Conservation (phyloP, 2,888 invertebrate genomes). For the Sarcophaga variegata region DNA sequence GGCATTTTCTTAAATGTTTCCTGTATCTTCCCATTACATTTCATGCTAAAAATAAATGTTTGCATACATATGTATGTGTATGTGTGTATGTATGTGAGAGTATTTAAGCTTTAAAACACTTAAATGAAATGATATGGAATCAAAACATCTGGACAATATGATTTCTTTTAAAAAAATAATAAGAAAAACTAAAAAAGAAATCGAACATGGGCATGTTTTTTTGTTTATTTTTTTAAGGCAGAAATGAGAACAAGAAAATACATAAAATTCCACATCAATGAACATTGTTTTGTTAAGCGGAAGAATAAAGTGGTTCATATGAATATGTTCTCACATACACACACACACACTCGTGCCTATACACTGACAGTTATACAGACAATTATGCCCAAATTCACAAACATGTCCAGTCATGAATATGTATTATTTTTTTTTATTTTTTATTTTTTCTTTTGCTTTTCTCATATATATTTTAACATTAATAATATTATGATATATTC, state of each 20-base stretch:
- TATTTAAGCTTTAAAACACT: conserved; percentile 71
- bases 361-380: background rate
- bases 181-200: conserved; percentile 8
- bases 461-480: background rate
- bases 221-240: conserved; percentile 1
- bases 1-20: conserved; percentile 65
- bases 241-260: conserved; percentile 60
- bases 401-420: conserved; percentile 37
- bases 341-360: background rate
- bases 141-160: conserved; percentile 79
- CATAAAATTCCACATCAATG: conserved; percentile 72
- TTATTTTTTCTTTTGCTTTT: background rate
- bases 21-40: conserved; percentile 55
- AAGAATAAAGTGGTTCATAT: conserved; percentile 64
- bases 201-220: conserved; percentile 42
- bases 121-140: conserved; percentile 79
- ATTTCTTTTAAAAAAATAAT: conserved; percentile 52
- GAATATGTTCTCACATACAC: conserved; percentile 28
- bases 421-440: background rate
- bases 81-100: conserved; percentile 44
- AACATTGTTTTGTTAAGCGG: conserved; percentile 71
- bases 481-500: conserved; percentile 17
- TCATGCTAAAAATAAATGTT: conserved; percentile 41
- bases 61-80: conserved; percentile 48
- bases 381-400: conserved; percentile 22